phyloP scores from a whole-genome alignment of 2,113 vertebrate species.

The Camelus bactrianus region DNA sequence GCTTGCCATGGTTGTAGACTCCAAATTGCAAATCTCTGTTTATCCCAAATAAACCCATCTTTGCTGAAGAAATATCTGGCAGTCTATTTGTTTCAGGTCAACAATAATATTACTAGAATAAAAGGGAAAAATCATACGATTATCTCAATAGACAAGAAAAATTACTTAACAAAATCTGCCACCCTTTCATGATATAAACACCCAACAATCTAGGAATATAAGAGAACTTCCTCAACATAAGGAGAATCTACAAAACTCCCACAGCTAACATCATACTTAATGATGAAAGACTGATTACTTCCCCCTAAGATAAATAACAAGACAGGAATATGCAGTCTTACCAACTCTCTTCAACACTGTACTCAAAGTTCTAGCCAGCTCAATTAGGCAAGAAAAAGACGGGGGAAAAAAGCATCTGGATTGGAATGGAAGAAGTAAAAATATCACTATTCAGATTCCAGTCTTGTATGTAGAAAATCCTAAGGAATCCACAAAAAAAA shows the following conservation, averaged over 20 bases:
- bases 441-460: not conserved
- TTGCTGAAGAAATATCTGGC: not conserved
- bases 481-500: slow-evolving; percentile 32
- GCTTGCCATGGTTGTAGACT: not conserved
- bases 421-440: slow-evolving; percentile 30
- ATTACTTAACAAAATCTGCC: slow-evolving; percentile 9
- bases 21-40: not conserved
- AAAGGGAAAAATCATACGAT: not conserved
- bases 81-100: not conserved
- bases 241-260: not conserved
- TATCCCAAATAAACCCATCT: not conserved
- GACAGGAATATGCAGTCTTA: not conserved
- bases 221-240: not conserved
- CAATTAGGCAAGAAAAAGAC: not conserved
- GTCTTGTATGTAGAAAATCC: slow-evolving; percentile 12
- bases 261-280: not conserved
- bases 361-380: not conserved
- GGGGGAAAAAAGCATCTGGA: not conserved
- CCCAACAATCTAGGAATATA: not conserved
- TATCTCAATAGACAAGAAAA: not conserved
- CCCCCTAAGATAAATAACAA: slow-evolving; percentile 18
- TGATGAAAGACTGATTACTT: not conserved
- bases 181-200: slow-evolving; percentile 7
- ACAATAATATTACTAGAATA: not conserved
- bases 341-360: not conserved